phyloP scores from a whole-genome alignment of 2,113 vertebrate genomes.

The Melanocharis versteri region DNA sequence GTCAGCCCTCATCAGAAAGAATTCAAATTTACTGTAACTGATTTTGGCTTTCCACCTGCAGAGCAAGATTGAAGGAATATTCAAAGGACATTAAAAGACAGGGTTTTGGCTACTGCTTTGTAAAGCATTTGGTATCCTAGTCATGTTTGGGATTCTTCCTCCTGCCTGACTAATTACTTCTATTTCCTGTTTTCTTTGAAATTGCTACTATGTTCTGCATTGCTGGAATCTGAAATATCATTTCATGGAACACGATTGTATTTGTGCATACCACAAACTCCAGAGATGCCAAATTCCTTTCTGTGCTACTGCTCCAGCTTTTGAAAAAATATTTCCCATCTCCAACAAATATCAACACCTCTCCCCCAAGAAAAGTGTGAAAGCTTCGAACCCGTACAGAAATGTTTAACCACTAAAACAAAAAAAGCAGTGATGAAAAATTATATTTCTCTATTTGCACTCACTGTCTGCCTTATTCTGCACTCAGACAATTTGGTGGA shows the following conservation, averaged over 20 bases:
- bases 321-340: neutral
- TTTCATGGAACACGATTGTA: conserved; percentile 27
- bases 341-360: neutral
- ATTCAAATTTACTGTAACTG: neutral
- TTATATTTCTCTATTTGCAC: neutral
- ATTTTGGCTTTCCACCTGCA: neutral
- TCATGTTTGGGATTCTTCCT: conserved; percentile 43
- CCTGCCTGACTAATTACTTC: conserved; percentile 24
- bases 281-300: conserved; percentile 2
- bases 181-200: conserved; percentile 60
- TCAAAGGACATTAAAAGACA: neutral
- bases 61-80: neutral
- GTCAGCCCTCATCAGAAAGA: neutral
- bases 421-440: neutral
- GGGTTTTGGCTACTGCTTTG: neutral
- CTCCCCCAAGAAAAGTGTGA: neutral
- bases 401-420: neutral
- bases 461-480: neutral
- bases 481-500: neutral
- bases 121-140: neutral
- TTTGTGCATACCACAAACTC: conserved; percentile 52
- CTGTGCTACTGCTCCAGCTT: neutral
- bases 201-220: conserved; percentile 12
- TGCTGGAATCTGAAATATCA: conserved; percentile 55
- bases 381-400: neutral